Percentiles rank a stretch among this genome's conserved stretches.
Evolutionary conservation across 1,140 invertebrate species (phyloP).

Genomic region (Pectinophora gossypiella): DNA sequence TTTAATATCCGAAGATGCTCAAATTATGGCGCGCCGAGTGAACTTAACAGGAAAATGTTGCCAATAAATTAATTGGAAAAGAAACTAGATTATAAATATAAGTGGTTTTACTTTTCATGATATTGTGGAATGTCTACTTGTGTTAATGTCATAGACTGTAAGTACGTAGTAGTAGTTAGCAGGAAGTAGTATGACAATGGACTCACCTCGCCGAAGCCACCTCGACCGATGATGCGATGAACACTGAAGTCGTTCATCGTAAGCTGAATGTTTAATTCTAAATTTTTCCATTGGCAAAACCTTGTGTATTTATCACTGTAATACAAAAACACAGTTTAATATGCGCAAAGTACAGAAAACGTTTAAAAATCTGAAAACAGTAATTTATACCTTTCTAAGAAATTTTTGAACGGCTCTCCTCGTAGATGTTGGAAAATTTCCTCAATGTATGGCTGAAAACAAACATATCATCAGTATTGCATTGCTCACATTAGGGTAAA

Average conservation of each 20-base stretch:
- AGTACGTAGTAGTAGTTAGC: too few relatives aligned
- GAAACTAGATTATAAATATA: too few relatives aligned
- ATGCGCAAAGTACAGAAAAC: too few relatives aligned
- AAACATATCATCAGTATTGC: neutral
- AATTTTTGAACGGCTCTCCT: constrained; percentile 97
- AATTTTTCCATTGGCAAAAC: constrained; percentile 99
- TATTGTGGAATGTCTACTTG: too few relatives aligned
- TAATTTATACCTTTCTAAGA: constrained; percentile 91
- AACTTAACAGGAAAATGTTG: too few relatives aligned
- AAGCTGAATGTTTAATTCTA: constrained; percentile 99
- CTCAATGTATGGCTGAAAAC: constrained; percentile 95
- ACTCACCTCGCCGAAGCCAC: constrained; percentile 96
- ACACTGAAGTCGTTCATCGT: constrained; percentile 99
- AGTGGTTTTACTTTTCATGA: too few relatives aligned
- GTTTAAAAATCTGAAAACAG: neutral
- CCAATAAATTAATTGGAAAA: too few relatives aligned
- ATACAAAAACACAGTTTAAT: constrained; percentile 44
- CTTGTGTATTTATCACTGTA: constrained; percentile 99
- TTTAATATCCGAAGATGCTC: too few relatives aligned
- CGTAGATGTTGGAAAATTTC: constrained; percentile 98
- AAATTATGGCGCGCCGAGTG: too few relatives aligned
- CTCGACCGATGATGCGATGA: constrained; percentile 99
- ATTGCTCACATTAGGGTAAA: neutral
- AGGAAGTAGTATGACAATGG: too few relatives aligned
- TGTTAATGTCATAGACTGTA: too few relatives aligned